Percentiles rank a stretch among this genome's conserved stretches.
phyloP scores from a whole-genome alignment of 2,888 invertebrate species.

The Silvanus unidentatus region DNA sequence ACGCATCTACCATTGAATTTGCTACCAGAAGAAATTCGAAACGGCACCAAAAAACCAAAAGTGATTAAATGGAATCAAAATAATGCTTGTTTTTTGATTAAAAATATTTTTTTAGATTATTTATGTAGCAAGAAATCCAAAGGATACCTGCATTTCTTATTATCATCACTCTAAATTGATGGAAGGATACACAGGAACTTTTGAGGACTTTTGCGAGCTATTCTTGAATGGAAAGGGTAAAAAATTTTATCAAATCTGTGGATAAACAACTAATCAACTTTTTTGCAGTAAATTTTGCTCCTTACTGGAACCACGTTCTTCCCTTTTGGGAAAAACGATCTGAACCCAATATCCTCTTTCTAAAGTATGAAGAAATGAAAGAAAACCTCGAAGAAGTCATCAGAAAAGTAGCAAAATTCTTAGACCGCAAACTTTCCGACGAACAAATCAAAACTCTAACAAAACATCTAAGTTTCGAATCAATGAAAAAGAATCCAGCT shows the following conservation, averaged over 20 bases:
- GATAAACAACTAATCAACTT: neutral
- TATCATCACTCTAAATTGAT: constrained; percentile 61
- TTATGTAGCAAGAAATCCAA: constrained; percentile 66
- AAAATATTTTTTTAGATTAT: constrained; percentile 50
- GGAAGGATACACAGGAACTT: constrained; percentile 50
- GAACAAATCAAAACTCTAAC: constrained; percentile 26
- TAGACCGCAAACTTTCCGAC: constrained; percentile 26
- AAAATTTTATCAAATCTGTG: constrained; percentile 15
- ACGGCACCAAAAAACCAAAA: constrained; percentile 41
- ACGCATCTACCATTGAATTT: constrained; percentile 58
- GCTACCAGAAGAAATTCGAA: constrained; percentile 50
- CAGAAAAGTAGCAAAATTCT: constrained; percentile 28
- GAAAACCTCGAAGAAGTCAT: constrained; percentile 27
- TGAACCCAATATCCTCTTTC: constrained; percentile 33
- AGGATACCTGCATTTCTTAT: constrained; percentile 66
- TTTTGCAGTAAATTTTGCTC: constrained; percentile 24
- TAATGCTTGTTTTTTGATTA: neutral
- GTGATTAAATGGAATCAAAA: constrained; percentile 18
- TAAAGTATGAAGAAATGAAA: constrained; percentile 38
- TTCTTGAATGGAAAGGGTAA: constrained; percentile 56
- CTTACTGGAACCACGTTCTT: constrained; percentile 34
- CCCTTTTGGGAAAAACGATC: constrained; percentile 33
- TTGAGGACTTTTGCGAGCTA: constrained; percentile 55
- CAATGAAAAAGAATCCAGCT: constrained; percentile 54
- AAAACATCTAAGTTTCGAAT: constrained; percentile 35